Conservation (phyloP, 1,140 invertebrate genomes). For the Periplaneta americana region DNA sequence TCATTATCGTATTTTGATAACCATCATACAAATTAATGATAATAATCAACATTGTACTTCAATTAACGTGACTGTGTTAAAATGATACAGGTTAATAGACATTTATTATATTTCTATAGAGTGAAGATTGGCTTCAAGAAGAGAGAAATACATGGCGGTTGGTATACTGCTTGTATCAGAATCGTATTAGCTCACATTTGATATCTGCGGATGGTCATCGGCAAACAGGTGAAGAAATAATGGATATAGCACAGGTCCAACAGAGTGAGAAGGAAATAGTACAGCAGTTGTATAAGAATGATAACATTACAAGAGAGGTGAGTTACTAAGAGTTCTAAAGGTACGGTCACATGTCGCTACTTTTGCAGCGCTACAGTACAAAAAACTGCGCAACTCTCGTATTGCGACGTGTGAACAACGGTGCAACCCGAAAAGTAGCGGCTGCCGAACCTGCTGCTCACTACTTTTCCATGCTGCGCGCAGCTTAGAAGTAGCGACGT, state of each 20-base stretch:
- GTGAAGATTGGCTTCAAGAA: constrained; percentile 33
- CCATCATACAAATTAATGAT: no score
- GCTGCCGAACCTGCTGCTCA: no score
- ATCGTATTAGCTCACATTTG: constrained; percentile 52
- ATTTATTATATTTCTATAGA: background rate
- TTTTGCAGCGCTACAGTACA: no score
- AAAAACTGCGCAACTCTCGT: no score
- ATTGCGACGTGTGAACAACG: no score
- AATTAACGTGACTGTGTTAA: background rate
- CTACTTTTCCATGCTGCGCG: no score
- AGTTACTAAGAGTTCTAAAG: no score
- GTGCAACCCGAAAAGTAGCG: no score
- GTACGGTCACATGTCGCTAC: no score
- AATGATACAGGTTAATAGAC: no score
- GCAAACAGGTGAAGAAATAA: constrained; percentile 34
- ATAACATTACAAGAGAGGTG: constrained; percentile 61
- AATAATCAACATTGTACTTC: background rate
- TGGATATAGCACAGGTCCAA: constrained; percentile 22
- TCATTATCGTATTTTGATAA: no score
- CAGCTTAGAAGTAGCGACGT: no score
- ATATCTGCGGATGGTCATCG: constrained; percentile 32
- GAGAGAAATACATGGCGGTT: constrained; percentile 86
- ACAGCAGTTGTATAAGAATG: constrained; percentile 52
- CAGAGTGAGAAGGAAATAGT: constrained; percentile 58
- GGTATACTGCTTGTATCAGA: constrained; percentile 70